Conservation (phyloP, 2,888 invertebrate genomes). For the Dasysyrphus albostriatus region DNA sequence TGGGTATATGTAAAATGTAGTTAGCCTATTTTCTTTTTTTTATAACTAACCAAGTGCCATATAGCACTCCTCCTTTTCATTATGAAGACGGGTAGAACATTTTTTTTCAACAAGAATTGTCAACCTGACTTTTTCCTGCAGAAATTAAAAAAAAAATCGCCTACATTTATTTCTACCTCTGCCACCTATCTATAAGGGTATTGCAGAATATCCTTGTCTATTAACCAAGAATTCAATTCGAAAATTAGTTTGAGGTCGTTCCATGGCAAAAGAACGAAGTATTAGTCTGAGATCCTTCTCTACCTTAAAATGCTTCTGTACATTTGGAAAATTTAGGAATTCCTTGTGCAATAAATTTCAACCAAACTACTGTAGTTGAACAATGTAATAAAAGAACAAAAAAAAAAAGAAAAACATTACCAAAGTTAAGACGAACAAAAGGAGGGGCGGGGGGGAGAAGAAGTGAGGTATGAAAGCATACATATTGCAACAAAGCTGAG, state of each 20-base stretch:
- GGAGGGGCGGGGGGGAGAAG: too few relatives aligned
- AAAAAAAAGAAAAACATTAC: conserved; percentile 1
- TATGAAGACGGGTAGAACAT: not conserved
- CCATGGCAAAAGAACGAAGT: conserved; percentile 15
- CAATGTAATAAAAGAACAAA: not conserved
- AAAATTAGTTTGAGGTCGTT: conserved; percentile 66
- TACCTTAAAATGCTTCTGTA: not conserved
- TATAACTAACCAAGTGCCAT: not conserved
- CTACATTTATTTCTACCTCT: not conserved
- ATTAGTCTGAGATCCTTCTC: not conserved
- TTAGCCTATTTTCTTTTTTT: conserved; percentile 36
- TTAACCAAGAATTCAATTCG: conserved; percentile 62
- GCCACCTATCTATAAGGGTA: not conserved
- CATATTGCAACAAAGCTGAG: conserved; percentile 38
- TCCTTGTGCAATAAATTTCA: conserved; percentile 68
- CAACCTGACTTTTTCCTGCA: conserved; percentile 20
- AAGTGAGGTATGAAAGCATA: conserved; percentile 14
- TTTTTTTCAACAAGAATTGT: conserved; percentile 23
- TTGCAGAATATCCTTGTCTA: not conserved
- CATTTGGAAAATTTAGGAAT: conserved; percentile 60
- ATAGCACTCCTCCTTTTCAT: not conserved
- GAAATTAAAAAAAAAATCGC: not conserved
- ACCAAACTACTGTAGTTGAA: conserved; percentile 5
- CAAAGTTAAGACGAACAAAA: not conserved
- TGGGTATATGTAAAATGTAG: conserved; percentile 3